phyloP scores from a whole-genome alignment of 2,888 invertebrate species.

The Apodemia hepburni region DNA sequence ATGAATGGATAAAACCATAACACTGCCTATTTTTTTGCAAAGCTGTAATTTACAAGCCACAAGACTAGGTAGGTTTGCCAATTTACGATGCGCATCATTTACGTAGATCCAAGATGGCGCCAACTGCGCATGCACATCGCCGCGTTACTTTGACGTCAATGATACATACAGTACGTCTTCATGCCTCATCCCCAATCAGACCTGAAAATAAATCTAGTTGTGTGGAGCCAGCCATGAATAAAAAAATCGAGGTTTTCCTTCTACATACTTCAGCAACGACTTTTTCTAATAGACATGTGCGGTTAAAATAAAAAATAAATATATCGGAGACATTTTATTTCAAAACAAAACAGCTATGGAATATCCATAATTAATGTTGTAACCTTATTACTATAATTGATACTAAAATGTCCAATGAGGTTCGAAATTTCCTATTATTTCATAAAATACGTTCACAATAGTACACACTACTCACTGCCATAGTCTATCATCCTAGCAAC shows the following conservation, averaged over 20 bases:
- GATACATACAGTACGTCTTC: neutral
- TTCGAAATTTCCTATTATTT: neutral
- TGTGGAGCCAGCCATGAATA: no score
- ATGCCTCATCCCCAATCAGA: no score
- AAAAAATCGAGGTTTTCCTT: neutral
- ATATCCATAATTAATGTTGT: constrained; percentile 2
- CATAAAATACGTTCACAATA: neutral
- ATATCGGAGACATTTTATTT: constrained; percentile 12
- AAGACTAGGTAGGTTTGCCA: no score
- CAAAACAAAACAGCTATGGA: constrained; percentile 14
- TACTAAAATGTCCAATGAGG: neutral
- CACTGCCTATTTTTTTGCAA: no score
- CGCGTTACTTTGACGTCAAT: no score
- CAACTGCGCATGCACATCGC: no score
- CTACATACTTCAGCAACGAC: neutral
- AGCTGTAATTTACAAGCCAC: no score
- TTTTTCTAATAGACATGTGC: neutral
- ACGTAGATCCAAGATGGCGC: no score
- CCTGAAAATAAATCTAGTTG: no score
- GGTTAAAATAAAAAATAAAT: constrained; percentile 5
- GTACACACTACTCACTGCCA: neutral
- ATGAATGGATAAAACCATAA: no score
- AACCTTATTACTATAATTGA: neutral
- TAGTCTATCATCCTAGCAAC: neutral
- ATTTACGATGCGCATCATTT: no score